Base-by-base conservation (phyloP, 2,888 invertebrate genomes). In the Carabus problematicus region DNA sequence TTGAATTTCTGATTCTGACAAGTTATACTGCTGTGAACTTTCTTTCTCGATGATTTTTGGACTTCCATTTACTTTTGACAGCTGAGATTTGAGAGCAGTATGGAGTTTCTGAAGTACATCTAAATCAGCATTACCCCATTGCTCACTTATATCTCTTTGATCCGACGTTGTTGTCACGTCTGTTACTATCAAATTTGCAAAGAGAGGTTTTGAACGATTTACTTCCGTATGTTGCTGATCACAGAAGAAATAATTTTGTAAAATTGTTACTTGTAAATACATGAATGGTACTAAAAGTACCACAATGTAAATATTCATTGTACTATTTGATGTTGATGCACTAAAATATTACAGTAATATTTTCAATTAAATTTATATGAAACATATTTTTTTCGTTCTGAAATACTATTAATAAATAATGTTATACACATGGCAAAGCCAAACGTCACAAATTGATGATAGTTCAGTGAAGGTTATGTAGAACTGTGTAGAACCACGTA, bases 1-100 rank as follows among this genome's bases (percentile, higher is more conserved):
- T n/a, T 94, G 84, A 0, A 96, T 95, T 83, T 97, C 97, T 9
- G 85, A 81, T 73, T 85, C 85, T 8, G 85, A 81, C 52, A 84
- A 84, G 52, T 58, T 70, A 8, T 58, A 66, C 58, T 41, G 64
- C 11, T 70, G 59, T 4, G 12, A 16, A 11, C n/a, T 29, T 39
- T 61, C 61, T 18, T 56, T 61, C 19, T 41, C 43, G 29, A 63
- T 47, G 49, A 71, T 64, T 12, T 56, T 69, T 16, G 72, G 64
- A 56, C 58, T 67, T 58, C 66, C 67, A 11, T 64, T 60, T n/a
- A 71, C 62, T 8, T 47, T 62, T 29, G 62, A 12, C 41, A 70
- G 47, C 7, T 67, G 73, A 39, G 76, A 74, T 72, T 75, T 75
- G 60, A 80, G 73, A 58, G 76, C 75, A 54, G 76, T 75, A 56